These are phyloP conservation scores for Megaceryle alcyon DNA, from an alignment of 2,797 vertebrate genomes.

Conservation along the genomic window DNA sequence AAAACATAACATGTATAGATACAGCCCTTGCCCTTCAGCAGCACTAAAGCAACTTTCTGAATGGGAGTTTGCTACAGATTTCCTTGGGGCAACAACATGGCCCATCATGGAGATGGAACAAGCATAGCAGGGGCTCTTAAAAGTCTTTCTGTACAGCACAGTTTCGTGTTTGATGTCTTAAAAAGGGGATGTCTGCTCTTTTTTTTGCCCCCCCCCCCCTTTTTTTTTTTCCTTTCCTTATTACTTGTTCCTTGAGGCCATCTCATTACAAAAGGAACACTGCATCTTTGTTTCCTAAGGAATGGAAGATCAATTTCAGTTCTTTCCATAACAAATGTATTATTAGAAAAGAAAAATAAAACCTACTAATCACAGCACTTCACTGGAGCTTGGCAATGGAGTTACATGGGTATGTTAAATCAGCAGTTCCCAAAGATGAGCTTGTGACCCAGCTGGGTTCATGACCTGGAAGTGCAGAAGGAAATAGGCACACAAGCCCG, in stretches of 20 bases:
- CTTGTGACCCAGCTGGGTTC: not conserved
- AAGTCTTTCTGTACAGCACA: not conserved
- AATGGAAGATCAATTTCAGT: not conserved
- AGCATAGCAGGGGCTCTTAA: not conserved
- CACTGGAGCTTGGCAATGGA: not conserved
- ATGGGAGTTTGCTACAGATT: not conserved
- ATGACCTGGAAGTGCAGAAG: conserved; percentile 13
- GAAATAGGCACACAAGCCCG: not conserved
- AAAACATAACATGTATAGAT: not conserved
- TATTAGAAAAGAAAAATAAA: conserved; percentile 22
- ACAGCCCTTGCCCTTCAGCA: not conserved
- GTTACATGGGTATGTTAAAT: not conserved
- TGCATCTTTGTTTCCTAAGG: conserved; percentile 14
- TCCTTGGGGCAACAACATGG: not conserved
- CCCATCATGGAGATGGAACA: not conserved
- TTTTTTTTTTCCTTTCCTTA: too few species aligned
- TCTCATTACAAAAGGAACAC: conserved; percentile 3
- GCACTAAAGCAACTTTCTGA: not conserved
- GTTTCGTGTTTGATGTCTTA: not conserved
- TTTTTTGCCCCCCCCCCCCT: too few species aligned
- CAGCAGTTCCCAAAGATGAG: not conserved
- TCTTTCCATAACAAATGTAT: conserved; percentile 2
- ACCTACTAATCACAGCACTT: not conserved
- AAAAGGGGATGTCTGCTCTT: not conserved
- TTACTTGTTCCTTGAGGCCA: not conserved